Evolutionary conservation across 2,888 invertebrate genomes (phyloP).

Genomic region (Augiades crinisus): DNA sequence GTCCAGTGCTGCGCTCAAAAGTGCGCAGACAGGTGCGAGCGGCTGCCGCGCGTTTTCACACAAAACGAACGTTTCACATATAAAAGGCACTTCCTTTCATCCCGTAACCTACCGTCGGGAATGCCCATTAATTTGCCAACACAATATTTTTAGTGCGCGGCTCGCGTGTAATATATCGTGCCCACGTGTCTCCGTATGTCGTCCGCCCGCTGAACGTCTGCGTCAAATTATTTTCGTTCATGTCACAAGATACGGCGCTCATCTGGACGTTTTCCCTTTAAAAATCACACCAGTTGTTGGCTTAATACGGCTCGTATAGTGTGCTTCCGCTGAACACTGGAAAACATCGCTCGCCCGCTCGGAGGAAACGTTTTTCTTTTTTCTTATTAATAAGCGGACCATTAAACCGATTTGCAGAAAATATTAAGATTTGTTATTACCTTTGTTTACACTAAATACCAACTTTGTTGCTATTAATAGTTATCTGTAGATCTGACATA

Average conservation of each 20-base stretch:
- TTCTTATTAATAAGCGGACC: background rate
- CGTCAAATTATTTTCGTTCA: slow-evolving; percentile 81
- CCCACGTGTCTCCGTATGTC: slow-evolving; percentile 81
- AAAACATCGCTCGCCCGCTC: slow-evolving; percentile 38
- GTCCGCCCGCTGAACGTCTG: slow-evolving; percentile 69
- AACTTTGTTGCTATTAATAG: no score
- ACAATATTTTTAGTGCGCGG: slow-evolving; percentile 81
- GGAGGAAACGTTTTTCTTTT: slow-evolving; percentile 24
- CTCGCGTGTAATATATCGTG: slow-evolving; percentile 80
- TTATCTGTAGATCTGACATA: no score
- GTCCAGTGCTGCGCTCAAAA: slow-evolving; percentile 42
- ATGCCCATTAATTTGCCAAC: slow-evolving; percentile 82
- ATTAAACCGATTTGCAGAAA: no score
- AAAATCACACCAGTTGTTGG: slow-evolving; percentile 72
- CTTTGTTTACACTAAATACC: no score
- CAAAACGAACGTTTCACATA: slow-evolving; percentile 80
- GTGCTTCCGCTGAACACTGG: slow-evolving; percentile 55
- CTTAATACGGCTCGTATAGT: slow-evolving; percentile 54
- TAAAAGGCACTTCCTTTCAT: slow-evolving; percentile 81
- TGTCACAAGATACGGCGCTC: slow-evolving; percentile 80
- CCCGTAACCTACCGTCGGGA: slow-evolving; percentile 78
- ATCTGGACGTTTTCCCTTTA: slow-evolving; percentile 79
- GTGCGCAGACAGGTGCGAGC: slow-evolving; percentile 74
- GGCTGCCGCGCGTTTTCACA: slow-evolving; percentile 78
- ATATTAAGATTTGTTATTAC: no score